Evolutionary conservation across 2,113 vertebrate genomes (phyloP), one percentile per base, ranked within the genome.

Genomic region (Triplophysa tibetana): DNA sequence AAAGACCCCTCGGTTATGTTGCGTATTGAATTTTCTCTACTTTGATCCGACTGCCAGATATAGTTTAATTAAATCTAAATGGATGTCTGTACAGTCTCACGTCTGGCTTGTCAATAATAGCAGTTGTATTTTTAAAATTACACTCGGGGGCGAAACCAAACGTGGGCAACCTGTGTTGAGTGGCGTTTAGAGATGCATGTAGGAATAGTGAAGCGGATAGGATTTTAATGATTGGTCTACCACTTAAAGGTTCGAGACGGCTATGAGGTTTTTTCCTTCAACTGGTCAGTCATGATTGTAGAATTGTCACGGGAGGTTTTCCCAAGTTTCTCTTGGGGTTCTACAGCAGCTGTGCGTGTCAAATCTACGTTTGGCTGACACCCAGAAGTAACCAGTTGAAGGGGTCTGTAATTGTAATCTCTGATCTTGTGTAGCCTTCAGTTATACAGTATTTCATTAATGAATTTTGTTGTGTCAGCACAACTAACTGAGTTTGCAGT

Each of bases 21-120:
- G 81, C 50, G 83, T 78, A 72, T 70, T 58, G 79, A 73, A 75
- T 80, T 86, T 50, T 73, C 76, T 17, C 10, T 12, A 52, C 81
- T 87, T 68, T 84, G 86, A 83, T 88, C 85, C 87, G 50, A 73
- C 69, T 81, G 89, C 80, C 79, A 48, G 76, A 81, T 80, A 84
- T 79, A 85, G 87, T 88, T 86, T 88, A 89, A 89, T 91, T 89
- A 90, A 87, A 89, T 88, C 85, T 84, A 81, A 89, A 89, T 88
- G 81, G 87, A 92, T 68, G 17, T 8, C 82, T 81, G 65, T 73
- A 70, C 65, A 67, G 79, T 81, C 87, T 79, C 63, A 81, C 78
- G 84, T 84, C 81, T 78, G 82, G 87, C 58, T 87, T 86, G 82
- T 87, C 87, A 88, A 85, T 87, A 78, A 56, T 43, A 61, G 80